Conservation (phyloP, 2,888 invertebrate genomes). For the Epirrhoe alternata region DNA sequence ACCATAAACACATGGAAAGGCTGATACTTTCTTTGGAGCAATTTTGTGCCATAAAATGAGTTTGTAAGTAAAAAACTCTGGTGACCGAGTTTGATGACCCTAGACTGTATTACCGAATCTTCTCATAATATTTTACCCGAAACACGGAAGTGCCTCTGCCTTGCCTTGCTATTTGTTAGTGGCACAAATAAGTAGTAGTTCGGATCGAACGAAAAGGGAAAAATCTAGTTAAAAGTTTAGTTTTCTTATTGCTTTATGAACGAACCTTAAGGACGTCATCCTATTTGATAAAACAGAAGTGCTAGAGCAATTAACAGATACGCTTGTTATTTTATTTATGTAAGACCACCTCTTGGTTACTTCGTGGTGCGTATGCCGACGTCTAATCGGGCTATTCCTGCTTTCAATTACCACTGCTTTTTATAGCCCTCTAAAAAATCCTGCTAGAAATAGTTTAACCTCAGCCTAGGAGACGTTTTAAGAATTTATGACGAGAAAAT, state of each 20-base stretch:
- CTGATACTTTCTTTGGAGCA: conserved; percentile 32
- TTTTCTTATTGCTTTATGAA: not conserved
- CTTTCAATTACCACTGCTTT: conserved; percentile 7
- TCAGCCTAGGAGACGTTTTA: too few species aligned
- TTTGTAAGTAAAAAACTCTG: not conserved
- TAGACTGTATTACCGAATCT: too few species aligned
- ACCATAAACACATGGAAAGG: conserved; percentile 28
- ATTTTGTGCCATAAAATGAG: not conserved
- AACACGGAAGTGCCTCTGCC: too few species aligned
- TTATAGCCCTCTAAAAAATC: not conserved
- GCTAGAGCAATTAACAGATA: conserved; percentile 19
- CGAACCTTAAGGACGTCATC: not conserved
- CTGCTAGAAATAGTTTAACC: too few species aligned
- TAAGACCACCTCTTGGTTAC: conserved; percentile 22
- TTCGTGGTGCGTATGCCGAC: conserved; percentile 4
- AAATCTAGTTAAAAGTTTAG: too few species aligned
- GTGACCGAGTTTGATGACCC: not conserved
- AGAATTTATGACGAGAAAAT: too few species aligned
- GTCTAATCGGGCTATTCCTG: conserved; percentile 7
- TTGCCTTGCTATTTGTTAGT: too few species aligned
- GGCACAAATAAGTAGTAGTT: too few species aligned
- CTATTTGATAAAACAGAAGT: conserved; percentile 21
- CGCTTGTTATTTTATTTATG: conserved; percentile 31
- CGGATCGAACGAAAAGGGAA: not conserved
- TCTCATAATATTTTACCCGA: too few species aligned